These are phyloP conservation scores for Rhinopomastus cyanomelas DNA, from an alignment of 2,113 vertebrate species.

Conservation along the genomic window DNA sequence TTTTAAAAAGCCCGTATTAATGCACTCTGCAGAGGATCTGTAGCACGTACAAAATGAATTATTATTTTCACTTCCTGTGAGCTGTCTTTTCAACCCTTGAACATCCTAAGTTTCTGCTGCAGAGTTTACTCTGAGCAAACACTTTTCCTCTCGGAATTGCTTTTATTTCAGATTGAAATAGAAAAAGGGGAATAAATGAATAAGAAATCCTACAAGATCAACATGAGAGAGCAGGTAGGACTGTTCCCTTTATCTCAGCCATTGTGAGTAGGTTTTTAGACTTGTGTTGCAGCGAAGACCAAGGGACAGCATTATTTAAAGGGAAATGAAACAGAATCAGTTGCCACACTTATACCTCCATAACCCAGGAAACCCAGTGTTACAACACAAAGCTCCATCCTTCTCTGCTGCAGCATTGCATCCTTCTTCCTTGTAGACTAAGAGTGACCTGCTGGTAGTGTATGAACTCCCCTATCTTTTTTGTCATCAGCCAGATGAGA, in stretches of 20 bases:
- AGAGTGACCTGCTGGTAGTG: neutral
- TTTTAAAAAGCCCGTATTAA: conserved; percentile 42
- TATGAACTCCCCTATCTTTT: neutral
- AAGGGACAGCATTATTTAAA: neutral
- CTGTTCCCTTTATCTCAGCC: neutral
- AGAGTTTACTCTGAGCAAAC: conserved; percentile 32
- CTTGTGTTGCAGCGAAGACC: neutral
- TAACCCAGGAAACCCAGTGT: neutral
- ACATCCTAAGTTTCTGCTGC: neutral
- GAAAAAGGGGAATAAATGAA: conserved; percentile 3
- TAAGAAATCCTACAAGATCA: neutral
- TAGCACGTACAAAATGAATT: conserved; percentile 25
- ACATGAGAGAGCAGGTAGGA: neutral
- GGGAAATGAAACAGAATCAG: neutral
- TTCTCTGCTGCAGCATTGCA: neutral
- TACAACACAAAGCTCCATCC: neutral
- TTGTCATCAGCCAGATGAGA: neutral
- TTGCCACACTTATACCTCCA: neutral
- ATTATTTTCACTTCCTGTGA: conserved; percentile 27
- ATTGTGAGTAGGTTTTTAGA: neutral
- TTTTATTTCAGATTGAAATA: neutral
- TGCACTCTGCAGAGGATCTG: neutral
- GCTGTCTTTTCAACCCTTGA: neutral
- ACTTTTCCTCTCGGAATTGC: neutral
- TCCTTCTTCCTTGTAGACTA: neutral